Evolutionary conservation across 1,140 invertebrate species (phyloP).

Genomic region (Trichonephila clavata): DNA sequence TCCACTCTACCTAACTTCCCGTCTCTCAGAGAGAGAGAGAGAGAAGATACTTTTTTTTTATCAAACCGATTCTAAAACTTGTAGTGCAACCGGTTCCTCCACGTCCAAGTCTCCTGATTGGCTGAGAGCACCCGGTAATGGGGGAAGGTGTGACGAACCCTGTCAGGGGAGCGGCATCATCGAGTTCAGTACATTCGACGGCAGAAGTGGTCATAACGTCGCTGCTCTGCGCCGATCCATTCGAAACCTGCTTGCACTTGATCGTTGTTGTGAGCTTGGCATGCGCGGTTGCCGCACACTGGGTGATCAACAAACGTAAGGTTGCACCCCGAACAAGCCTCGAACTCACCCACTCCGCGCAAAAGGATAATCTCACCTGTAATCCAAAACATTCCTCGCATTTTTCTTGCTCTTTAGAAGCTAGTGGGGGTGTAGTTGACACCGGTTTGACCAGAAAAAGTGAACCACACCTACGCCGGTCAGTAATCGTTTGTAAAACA

Average conservation of each 20-base stretch:
- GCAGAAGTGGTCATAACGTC: slow-evolving; percentile 29
- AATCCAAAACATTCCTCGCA: not conserved
- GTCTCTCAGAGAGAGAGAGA: slow-evolving; percentile 15
- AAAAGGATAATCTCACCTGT: not conserved
- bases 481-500: slow-evolving; percentile 15
- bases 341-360: not conserved
- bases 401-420: not conserved
- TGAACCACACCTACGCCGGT: slow-evolving; percentile 67
- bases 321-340: not conserved
- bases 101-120: slow-evolving; percentile 52
- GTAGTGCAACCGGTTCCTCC: slow-evolving; percentile 68
- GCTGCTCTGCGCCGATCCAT: slow-evolving; percentile 5
- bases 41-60: slow-evolving; percentile 40
- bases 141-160: slow-evolving; percentile 76
- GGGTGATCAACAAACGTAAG: not conserved
- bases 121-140: slow-evolving; percentile 68
- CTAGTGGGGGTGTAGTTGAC: slow-evolving; percentile 10
- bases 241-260: not conserved
- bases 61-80: slow-evolving; percentile 1
- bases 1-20: slow-evolving; percentile 21
- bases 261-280: not conserved
- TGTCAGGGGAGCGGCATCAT: slow-evolving; percentile 63
- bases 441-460: slow-evolving; percentile 49
- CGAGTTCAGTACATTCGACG: slow-evolving; percentile 54
- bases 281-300: not conserved